These are phyloP conservation scores for Cephus pygmeus DNA, from an alignment of 2,888 invertebrate genomes.

Conservation along the genomic window DNA sequence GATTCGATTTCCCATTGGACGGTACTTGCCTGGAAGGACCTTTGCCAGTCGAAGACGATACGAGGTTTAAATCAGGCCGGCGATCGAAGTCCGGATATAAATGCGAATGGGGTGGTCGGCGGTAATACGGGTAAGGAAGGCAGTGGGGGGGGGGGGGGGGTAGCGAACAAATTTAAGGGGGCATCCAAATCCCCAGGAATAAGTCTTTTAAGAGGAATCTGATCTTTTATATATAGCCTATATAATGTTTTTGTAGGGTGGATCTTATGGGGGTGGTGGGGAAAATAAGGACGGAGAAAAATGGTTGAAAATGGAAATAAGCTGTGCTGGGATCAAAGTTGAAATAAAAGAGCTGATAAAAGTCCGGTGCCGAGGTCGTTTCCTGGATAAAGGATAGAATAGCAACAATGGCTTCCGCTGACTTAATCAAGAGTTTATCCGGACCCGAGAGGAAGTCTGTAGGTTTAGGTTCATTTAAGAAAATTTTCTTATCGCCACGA, in stretches of 20 bases:
- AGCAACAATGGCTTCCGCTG: slow-evolving; percentile 18
- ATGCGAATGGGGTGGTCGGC: neutral
- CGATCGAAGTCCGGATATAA: neutral
- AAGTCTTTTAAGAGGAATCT: too few species aligned
- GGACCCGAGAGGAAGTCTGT: neutral
- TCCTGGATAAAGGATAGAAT: slow-evolving; percentile 10
- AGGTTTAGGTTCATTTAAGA: slow-evolving; percentile 20
- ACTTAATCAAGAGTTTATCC: slow-evolving; percentile 24
- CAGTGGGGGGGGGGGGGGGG: neutral
- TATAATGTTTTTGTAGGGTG: too few species aligned
- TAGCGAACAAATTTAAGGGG: neutral
- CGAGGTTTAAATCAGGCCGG: neutral
- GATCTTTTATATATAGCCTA: too few species aligned
- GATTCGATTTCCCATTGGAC: neutral
- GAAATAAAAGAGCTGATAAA: slow-evolving; percentile 33
- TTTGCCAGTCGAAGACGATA: neutral
- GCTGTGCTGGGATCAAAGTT: neutral
- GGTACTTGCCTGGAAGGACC: neutral
- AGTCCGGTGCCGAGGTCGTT: slow-evolving; percentile 7
- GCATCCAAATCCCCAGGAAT: too few species aligned
- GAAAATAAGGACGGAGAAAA: neutral
- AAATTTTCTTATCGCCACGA: slow-evolving; percentile 20
- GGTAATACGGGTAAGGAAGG: neutral
- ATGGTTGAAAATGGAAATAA: neutral
- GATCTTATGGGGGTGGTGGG: too few species aligned